phyloP scores from a whole-genome alignment of 2,888 invertebrate species.

The Andricus curvator region DNA sequence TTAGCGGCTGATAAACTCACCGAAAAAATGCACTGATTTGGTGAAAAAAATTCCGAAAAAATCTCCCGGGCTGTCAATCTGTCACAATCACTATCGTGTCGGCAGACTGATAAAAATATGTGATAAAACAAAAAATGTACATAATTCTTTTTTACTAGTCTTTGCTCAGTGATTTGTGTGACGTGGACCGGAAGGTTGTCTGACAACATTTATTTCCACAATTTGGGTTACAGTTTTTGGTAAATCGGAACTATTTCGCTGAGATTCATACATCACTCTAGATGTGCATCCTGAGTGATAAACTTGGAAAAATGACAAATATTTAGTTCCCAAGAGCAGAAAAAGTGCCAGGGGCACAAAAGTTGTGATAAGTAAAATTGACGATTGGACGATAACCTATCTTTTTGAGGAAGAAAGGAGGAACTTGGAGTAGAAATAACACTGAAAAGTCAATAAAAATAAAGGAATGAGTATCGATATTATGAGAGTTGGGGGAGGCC shows the following conservation, averaged over 20 bases:
- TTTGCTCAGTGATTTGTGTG: constrained; percentile 7
- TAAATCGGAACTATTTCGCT: background rate
- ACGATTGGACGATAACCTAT: background rate
- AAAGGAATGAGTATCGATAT: constrained; percentile 72
- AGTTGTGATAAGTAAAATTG: background rate
- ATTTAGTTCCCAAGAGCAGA: background rate
- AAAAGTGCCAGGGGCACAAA: background rate
- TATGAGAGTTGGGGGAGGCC: constrained; percentile 76
- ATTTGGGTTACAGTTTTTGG: background rate
- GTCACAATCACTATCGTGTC: no score
- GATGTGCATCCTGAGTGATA: background rate
- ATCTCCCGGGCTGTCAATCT: no score
- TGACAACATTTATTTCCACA: background rate
- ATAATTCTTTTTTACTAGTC: background rate
- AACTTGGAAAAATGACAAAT: background rate
- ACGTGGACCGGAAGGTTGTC: background rate
- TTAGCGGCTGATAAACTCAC: no score
- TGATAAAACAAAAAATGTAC: no score
- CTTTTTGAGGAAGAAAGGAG: background rate
- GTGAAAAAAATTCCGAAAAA: no score
- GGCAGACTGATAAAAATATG: no score
- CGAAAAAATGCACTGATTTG: no score
- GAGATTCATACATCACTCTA: background rate
- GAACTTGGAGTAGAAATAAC: background rate
- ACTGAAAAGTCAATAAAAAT: constrained; percentile 2